Base-by-base conservation (phyloP, 2,888 invertebrate species). In the Athalia circularis region DNA sequence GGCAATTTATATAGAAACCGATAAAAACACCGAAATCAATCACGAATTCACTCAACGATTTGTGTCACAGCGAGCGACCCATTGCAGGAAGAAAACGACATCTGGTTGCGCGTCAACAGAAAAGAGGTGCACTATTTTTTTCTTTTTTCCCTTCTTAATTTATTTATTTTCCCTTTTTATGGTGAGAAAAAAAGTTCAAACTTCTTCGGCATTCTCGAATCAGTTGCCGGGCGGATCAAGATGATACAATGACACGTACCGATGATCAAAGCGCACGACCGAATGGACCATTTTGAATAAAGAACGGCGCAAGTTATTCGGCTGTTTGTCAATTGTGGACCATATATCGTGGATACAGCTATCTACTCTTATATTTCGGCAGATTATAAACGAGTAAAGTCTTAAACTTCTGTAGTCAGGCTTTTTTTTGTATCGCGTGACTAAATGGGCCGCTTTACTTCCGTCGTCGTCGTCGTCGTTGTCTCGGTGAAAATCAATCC, bases 11-110 rank as follows among this genome's bases (percentile, higher is more conserved):
- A 65, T 48, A 65, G 15, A 62, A 62, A 48, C n/a, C 29, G 52
- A 29, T 15, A 54, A 68, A 54, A 54, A 52, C 59, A 13, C 54
- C 81, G 82, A 82, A 84, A 83, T 81, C 83, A 83, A 84, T 83
- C 82, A 82, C 80, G 83, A 81, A 84, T 84, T 84, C 84, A 84
- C 82, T 83, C 82, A 83, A 82, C 83, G 83, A 82, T 82, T 83
- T 83, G 81, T 83, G 83, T 83, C 81, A 80, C 82, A 83, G 83
- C 29, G 29, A 81, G 81, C 80, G 48, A 74, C 43, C 50, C 8
- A 9, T 13, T 6, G 15, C 13, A 75, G 48, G 62, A 75, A 52
- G 54, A 43, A 68, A 11, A 11, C 9, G 50, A 52, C 52, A 52
- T 68, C 52, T 15, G 15, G 7, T 29, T 29, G 29, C 29, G 29